A percentile compares a stretch with the other conserved stretches of the same genome.
Evolutionary conservation across 2,888 invertebrate genomes (phyloP).

Genomic region (Pterostichus niger): DNA sequence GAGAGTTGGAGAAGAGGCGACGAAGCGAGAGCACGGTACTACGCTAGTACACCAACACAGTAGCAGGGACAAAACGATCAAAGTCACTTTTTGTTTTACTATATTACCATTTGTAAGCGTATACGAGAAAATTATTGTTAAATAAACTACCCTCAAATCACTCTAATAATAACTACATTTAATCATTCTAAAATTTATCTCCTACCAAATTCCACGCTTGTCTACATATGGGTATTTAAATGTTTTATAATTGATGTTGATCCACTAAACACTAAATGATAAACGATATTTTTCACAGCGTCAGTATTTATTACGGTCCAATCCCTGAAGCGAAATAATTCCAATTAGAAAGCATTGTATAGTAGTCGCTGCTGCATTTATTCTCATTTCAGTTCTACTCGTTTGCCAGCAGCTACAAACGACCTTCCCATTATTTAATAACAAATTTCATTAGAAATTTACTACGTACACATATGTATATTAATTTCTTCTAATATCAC

Average conservation of each 20-base stretch:
- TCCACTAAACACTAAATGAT: constrained; percentile 37
- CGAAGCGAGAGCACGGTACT: too few relatives aligned
- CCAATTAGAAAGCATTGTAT: constrained; percentile 40
- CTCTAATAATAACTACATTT: background rate
- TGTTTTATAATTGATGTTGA: constrained; percentile 45
- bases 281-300: constrained; percentile 45
- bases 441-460: constrained; percentile 3
- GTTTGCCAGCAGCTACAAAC: background rate
- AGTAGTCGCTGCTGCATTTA: constrained; percentile 8
- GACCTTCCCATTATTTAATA: background rate
- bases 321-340: constrained; percentile 43
- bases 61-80: constrained; percentile 46
- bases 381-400: constrained; percentile 30
- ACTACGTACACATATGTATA: background rate
- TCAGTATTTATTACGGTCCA: constrained; percentile 37
- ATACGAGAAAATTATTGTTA: constrained; percentile 3
- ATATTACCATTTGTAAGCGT: background rate
- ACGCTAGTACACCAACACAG: too few relatives aligned
- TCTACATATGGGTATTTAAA: constrained; percentile 7
- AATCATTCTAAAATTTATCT: background rate
- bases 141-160: background rate
- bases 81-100: constrained; percentile 57
- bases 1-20: background rate
- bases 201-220: background rate
- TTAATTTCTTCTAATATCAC: background rate